Evolutionary conservation across 2,113 vertebrate genomes (phyloP).

Genomic region (Salvelinus namaycush): DNA sequence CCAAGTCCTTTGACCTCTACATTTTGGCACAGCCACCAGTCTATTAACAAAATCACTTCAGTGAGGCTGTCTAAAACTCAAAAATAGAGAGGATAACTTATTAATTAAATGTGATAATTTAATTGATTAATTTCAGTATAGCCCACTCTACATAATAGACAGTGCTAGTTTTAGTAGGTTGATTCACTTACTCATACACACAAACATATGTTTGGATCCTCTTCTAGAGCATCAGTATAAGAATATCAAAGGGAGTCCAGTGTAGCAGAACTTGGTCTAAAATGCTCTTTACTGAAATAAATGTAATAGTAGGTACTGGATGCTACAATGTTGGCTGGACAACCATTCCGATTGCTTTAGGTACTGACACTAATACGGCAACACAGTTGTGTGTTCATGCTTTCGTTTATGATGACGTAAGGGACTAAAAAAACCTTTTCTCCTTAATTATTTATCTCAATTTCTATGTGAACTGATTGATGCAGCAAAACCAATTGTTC

Average conservation of each 20-base stretch:
- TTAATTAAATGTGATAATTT: constrained; percentile 14
- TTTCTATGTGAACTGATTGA: constrained; percentile 71
- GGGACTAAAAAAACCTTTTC: constrained; percentile 69
- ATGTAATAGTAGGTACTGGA: background rate
- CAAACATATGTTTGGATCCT: background rate
- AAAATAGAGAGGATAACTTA: constrained; percentile 9
- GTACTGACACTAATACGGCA: background rate
- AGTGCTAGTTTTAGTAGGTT: constrained; percentile 17
- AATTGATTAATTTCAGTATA: constrained; percentile 23
- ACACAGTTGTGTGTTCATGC: constrained; percentile 42
- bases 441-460: constrained; percentile 69
- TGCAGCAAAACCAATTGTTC: constrained; percentile 79
- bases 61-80: background rate
- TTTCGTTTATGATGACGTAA: constrained; percentile 62
- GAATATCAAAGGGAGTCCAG: background rate
- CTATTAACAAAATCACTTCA: background rate
- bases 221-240: background rate
- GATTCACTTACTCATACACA: constrained; percentile 12
- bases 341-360: constrained; percentile 41
- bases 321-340: constrained; percentile 40
- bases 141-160: constrained; percentile 21
- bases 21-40: background rate
- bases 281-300: background rate
- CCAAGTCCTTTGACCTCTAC: too few relatives aligned
- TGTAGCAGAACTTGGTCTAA: background rate